Evolutionary conservation across 2,113 vertebrate genomes (phyloP).

Genomic region (Chlamydotis undulata): DNA sequence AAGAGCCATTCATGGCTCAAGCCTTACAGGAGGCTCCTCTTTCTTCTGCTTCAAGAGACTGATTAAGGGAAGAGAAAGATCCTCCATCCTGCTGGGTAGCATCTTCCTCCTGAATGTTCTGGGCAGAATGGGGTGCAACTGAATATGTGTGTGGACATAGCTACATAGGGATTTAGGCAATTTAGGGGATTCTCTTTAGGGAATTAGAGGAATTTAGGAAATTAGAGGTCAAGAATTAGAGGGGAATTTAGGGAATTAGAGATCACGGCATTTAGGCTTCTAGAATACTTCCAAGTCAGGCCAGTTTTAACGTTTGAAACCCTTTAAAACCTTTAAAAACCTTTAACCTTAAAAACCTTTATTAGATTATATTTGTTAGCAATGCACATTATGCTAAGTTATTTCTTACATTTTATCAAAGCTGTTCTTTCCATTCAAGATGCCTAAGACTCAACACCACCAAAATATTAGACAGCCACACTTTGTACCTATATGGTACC

Average conservation of each 20-base stretch:
- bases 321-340: not conserved
- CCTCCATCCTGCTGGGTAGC: not conserved
- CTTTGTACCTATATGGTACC: not conserved
- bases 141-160: not conserved
- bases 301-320: not conserved
- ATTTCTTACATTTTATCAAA: not conserved
- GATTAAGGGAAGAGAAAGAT: not conserved
- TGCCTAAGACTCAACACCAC: not conserved
- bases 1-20: not conserved
- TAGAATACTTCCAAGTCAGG: not conserved
- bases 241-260: not conserved
- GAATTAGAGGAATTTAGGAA: not conserved
- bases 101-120: not conserved
- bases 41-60: not conserved
- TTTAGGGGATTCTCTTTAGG: not conserved
- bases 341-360: not conserved
- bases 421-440: not conserved
- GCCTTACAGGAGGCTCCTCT: not conserved
- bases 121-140: not conserved
- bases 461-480: not conserved
- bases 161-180: not conserved
- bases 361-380: not conserved
- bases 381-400: fast-evolving
- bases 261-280: not conserved
- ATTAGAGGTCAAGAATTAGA: not conserved